Evolutionary conservation across 2,888 invertebrate genomes (phyloP).

Genomic region (Coelopa pilipes): DNA sequence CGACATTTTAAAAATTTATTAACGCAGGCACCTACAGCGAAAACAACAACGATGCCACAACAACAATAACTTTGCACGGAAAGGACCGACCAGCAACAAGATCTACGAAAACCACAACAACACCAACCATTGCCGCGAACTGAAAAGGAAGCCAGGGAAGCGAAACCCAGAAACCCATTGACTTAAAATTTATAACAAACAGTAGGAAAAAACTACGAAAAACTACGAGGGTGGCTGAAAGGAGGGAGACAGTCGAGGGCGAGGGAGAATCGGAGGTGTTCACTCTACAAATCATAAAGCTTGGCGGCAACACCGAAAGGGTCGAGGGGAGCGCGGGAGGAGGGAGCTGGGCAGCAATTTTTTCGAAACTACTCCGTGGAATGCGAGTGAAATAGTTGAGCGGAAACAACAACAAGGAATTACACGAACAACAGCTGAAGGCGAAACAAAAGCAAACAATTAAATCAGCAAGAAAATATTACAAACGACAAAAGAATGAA

Average conservation of each 20-base stretch:
- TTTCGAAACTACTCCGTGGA: conserved; percentile 31
- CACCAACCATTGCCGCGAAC: background rate
- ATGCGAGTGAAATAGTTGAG: conserved; percentile 24
- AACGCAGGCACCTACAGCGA: conserved; percentile 20
- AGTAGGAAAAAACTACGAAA: conserved; percentile 3
- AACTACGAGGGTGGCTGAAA: background rate
- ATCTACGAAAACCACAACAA: too few species aligned
- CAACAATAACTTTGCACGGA: too few species aligned
- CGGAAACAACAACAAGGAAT: background rate
- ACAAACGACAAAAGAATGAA: too few species aligned
- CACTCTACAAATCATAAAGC: conserved; percentile 5
- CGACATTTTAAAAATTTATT: conserved; percentile 25
- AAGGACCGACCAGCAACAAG: too few species aligned
- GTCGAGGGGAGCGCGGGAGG: background rate
- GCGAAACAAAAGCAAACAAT: too few species aligned
- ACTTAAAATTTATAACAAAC: conserved; percentile 39
- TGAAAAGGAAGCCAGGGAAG: conserved; percentile 5
- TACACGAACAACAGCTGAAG: too few species aligned
- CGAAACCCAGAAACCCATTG: conserved; percentile 26
- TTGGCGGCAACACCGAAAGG: background rate
- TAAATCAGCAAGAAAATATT: too few species aligned
- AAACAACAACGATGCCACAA: conserved; percentile 18
- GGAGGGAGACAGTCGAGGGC: background rate
- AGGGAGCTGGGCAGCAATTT: conserved; percentile 11
- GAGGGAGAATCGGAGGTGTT: background rate